phyloP scores from a whole-genome alignment of 2,797 vertebrate genomes.

The Acipenser transmontanus region DNA sequence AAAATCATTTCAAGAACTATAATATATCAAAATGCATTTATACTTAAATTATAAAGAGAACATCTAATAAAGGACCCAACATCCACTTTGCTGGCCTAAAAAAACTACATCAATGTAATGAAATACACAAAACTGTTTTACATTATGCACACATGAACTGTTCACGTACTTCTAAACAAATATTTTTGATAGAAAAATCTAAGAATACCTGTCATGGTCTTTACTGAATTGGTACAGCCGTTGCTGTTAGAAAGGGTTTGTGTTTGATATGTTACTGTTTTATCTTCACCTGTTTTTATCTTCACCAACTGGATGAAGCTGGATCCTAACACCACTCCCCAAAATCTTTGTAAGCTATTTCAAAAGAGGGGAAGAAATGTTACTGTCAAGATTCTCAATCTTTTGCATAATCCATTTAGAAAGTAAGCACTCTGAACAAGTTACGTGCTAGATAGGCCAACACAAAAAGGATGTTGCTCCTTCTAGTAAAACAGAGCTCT shows the following conservation, averaged over 20 bases:
- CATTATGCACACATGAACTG: slow-evolving; percentile 41
- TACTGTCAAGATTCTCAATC: slow-evolving; percentile 53
- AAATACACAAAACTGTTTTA: slow-evolving; percentile 51
- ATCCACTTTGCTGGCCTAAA: slow-evolving; percentile 48
- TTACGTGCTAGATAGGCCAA: slow-evolving; percentile 63
- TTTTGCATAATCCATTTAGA: slow-evolving; percentile 71
- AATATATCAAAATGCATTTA: slow-evolving; percentile 53
- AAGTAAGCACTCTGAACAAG: slow-evolving; percentile 59
- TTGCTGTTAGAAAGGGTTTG: no score
- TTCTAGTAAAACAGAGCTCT: slow-evolving; percentile 64
- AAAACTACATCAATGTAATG: slow-evolving; percentile 56
- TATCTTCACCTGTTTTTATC: no score
- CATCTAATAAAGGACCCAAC: slow-evolving; percentile 54
- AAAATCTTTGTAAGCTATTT: slow-evolving; percentile 23
- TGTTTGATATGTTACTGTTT: background rate
- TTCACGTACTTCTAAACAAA: slow-evolving; percentile 63
- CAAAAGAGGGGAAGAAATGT: slow-evolving; percentile 29
- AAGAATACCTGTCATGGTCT: slow-evolving; percentile 17
- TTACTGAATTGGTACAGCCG: no score
- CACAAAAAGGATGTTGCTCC: slow-evolving; percentile 67
- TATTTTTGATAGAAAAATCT: slow-evolving; percentile 71
- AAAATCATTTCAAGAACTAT: slow-evolving; percentile 40
- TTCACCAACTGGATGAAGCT: slow-evolving; percentile 14
- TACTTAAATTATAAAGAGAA: slow-evolving; percentile 43
- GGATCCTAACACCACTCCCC: slow-evolving; percentile 27